Evolutionary conservation across 2,797 vertebrate species (phyloP), one percentile per base, ranked within the genome.

Genomic region (Urosaurus nigricauda): DNA sequence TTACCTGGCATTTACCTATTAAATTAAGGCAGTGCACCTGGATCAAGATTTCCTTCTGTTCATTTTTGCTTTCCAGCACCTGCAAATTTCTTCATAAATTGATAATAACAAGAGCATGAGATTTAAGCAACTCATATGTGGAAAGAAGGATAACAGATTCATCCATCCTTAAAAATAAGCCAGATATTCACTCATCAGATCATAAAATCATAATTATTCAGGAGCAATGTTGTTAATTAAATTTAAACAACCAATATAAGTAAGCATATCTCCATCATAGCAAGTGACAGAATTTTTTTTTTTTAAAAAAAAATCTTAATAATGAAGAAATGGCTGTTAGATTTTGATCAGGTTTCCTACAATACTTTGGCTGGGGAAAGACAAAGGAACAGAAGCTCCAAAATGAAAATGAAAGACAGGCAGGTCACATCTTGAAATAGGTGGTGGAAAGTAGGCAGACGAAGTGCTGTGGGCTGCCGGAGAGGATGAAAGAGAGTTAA

Each of bases 401-500:
- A 51, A 11, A 58, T 47, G n/a, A 37, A 80, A 58, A 26, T 11
- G 16, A 73, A 58, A 75, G 70, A 11, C 60, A 37, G 63, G 21
- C 86, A 81, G 26, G 21, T 73, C 65, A 37, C n/a, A 83, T 83
- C 12, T 78, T 58, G 35, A 84, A 88, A 56, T 14, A 84, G n/a
- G 43, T 19, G 68, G 75, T 77, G 79, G 58, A 68, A 70, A 79
- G 32, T 37, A 78, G 19, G 40, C 40, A 84, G 65, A 6, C 24
- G 14, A 88, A 88, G n/a, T 75, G 60, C 14, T n/a, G 73, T 17
- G 17, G 86, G 43, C 73, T 78, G 77, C 68, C 77, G 73, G 73
- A 65, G 24, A 88, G 74, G 87, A 84, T 77, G 60, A 84, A 84
- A 88, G 82, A 56, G 74, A 84, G 81, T 65, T 37, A 84, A 88